phyloP scores from a whole-genome alignment of 2,797 vertebrate species.

The Apogon talboti region DNA sequence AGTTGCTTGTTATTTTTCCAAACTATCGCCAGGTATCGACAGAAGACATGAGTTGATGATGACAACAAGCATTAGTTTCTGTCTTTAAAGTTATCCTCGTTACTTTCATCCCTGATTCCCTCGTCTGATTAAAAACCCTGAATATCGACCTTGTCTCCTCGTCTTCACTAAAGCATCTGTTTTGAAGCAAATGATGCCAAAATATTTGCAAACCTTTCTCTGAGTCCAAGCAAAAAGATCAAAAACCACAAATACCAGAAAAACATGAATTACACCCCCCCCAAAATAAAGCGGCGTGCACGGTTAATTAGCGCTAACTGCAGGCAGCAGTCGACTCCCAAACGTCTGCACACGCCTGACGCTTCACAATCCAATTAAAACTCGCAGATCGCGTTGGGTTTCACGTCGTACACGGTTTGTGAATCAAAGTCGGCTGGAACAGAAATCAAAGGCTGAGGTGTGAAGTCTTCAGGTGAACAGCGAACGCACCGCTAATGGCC shows the following conservation, averaged over 20 bases:
- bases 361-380: constrained; percentile 61
- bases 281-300: constrained; percentile 4
- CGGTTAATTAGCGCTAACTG: constrained; percentile 45
- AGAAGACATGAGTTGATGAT: too few relatives aligned
- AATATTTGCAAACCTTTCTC: constrained; percentile 8
- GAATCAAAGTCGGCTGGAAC: constrained; percentile 50
- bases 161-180: neutral
- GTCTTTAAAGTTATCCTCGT: too few relatives aligned
- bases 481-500: constrained; percentile 18
- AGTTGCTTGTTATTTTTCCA: too few relatives aligned
- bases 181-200: constrained; percentile 3
- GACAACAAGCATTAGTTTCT: too few relatives aligned
- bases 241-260: constrained; percentile 30
- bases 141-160: too few relatives aligned
- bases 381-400: constrained; percentile 36
- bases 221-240: constrained; percentile 30
- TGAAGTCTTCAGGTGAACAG: constrained; percentile 56
- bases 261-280: constrained; percentile 30
- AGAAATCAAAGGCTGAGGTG: constrained; percentile 61
- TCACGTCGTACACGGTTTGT: constrained; percentile 26
- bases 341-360: constrained; percentile 18
- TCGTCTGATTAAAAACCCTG: too few relatives aligned
- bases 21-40: too few relatives aligned
- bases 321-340: constrained; percentile 48
- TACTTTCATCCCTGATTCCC: too few relatives aligned